Percentiles rank a stretch among this genome's conserved stretches.
Conservation (phyloP, 53 echinoderm and acorn worm species). For the Glandiceps talaboti region DNA sequence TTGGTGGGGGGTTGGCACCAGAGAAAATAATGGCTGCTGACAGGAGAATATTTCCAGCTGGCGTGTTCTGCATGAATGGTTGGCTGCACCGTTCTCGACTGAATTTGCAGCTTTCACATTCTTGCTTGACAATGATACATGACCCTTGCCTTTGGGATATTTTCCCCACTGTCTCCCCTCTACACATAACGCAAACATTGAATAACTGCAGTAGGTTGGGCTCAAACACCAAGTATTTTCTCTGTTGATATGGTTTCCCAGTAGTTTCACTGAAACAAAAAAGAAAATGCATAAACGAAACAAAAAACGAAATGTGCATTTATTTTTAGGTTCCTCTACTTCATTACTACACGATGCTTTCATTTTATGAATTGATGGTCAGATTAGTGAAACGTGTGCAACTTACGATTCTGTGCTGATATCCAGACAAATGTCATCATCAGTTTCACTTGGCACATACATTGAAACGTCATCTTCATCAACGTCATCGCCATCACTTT, state of each 20-base stretch:
- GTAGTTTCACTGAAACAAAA: neutral
- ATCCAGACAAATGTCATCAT: neutral
- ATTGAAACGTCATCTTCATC: neutral
- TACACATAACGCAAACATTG: neutral
- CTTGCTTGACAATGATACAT: conserved; percentile 1
- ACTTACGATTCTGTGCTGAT: neutral
- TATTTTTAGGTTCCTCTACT: too few species aligned
- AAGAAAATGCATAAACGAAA: neutral
- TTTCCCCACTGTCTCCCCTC: neutral
- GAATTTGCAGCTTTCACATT: conserved; percentile 7
- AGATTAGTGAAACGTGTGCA: too few species aligned
- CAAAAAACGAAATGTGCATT: neutral
- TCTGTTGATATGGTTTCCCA: neutral
- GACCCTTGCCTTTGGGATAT: neutral
- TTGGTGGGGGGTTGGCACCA: conserved; percentile 12
- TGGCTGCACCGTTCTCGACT: conserved; percentile 6
- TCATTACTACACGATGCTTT: too few species aligned
- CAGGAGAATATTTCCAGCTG: conserved; percentile 28
- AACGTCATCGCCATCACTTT: neutral
- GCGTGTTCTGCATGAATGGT: conserved; percentile 7
- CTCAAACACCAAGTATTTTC: neutral
- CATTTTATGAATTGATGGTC: too few species aligned
- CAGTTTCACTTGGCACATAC: neutral
- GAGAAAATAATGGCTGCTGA: conserved; percentile 29
- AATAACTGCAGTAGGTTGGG: neutral